A percentile compares a stretch with the other conserved stretches of the same genome.
These are phyloP conservation scores for Drosophila nebulosa DNA, from an alignment of 1,140 invertebrate genomes.

Conservation along the genomic window DNA sequence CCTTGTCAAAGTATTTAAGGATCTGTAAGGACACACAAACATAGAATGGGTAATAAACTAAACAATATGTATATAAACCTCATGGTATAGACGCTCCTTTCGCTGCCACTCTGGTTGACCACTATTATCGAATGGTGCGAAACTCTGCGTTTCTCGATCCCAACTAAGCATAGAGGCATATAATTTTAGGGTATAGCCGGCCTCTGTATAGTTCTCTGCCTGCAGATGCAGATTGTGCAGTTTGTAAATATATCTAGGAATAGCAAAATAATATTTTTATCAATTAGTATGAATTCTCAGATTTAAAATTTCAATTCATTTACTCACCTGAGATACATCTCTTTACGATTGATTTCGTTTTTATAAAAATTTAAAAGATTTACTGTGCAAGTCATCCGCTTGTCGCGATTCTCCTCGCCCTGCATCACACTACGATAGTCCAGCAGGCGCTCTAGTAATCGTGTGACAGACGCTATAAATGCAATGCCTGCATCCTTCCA, in stretches of 20 bases:
- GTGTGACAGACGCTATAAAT: conserved; percentile 95
- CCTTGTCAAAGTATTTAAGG: conserved; percentile 96
- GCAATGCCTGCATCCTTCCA: conserved; percentile 95
- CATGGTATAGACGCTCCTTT: conserved; percentile 95
- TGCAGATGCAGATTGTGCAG: conserved; percentile 95
- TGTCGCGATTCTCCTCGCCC: conserved; percentile 94
- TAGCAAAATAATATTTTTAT: neutral
- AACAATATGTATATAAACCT: conserved; percentile 78
- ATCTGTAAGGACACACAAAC: conserved; percentile 82
- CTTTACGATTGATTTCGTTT: conserved; percentile 96
- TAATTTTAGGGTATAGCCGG: conserved; percentile 95
- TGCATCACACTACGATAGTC: conserved; percentile 96
- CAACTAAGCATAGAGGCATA: conserved; percentile 96
- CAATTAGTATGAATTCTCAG: neutral
- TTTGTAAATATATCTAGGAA: conserved; percentile 93
- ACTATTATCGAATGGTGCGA: conserved; percentile 80
- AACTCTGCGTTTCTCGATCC: conserved; percentile 87
- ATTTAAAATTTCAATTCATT: neutral
- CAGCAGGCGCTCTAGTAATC: conserved; percentile 91
- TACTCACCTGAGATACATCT: conserved; percentile 92
- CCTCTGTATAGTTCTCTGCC: conserved; percentile 97
- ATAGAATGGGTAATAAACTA: neutral
- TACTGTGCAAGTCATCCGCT: conserved; percentile 98
- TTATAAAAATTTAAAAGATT: conserved; percentile 98
- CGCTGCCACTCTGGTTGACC: conserved; percentile 92